Base-by-base conservation (phyloP, 2,888 invertebrate species). In the Troilus luridus region DNA sequence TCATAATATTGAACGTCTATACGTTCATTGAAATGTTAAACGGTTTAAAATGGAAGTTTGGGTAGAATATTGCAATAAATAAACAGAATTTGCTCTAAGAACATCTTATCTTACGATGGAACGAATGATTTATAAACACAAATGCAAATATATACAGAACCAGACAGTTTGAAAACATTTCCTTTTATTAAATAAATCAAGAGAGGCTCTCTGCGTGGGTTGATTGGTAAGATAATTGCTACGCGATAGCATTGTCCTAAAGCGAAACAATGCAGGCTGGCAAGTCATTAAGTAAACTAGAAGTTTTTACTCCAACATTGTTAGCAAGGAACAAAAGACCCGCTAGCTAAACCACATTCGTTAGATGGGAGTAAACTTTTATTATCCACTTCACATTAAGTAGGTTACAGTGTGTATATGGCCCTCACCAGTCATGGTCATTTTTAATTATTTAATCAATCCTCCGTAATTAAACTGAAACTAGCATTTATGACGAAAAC, bases 291-390 rank as follows among this genome's bases (percentile, higher is more conserved):
- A 77, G 72, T 77, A 77, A 77, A 77, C 72, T 77, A 41, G 72
- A 77, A 77, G 27, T 77, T 77, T 77, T 77, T 77, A 77, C 72
- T 77, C 72, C 41, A 77, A 77, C 72, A 77, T 77, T 77, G 72
- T 77, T 77, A 77, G 72, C 6, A 7, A 24, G 19, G 8, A 41
- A 77, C 72, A 77, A 77, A 77, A 77, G 72, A 77, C 72, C 27
- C 27, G 7, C 72, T 27, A 77, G 41, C 72, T 41, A 41, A 77
- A 77, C 72, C 72, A 77, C 72, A 77, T 77, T 77, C 27, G 41
- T 77, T 77, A 77, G 27, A 7, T 27, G 41, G 41, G 72, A 17
- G 17, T 41, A 77, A 77, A 41, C 72, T 77, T 77, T 77, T 41
- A 8, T 77, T 77, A 17, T 77, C 41, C 9, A 77, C 41, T 77